Percentiles rank a stretch among this genome's conserved stretches.
Conservation (phyloP, 2,888 invertebrate species). For the Portevinia maculata region DNA sequence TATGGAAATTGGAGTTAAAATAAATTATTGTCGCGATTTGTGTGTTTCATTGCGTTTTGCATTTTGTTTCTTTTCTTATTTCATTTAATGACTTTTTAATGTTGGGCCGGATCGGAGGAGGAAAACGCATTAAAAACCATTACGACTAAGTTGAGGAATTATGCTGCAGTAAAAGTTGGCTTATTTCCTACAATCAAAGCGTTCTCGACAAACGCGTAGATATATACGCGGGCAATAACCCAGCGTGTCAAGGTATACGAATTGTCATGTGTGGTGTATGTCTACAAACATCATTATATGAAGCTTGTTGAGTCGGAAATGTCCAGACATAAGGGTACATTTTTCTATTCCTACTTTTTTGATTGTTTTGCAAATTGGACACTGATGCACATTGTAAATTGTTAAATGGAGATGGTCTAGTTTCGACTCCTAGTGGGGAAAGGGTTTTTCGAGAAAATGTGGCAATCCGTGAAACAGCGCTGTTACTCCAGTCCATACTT, state of each 20-base stretch:
- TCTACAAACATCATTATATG: neutral
- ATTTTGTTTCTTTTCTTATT: conserved; percentile 12
- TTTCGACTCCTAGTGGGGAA: too few relatives aligned
- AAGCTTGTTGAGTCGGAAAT: too few relatives aligned
- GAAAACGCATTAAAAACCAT: conserved; percentile 37
- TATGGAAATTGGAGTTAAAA: conserved; percentile 44
- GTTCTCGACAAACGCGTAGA: neutral
- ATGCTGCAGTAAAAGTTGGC: neutral
- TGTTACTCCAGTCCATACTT: too few relatives aligned
- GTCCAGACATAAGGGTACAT: too few relatives aligned
- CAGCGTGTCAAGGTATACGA: too few relatives aligned
- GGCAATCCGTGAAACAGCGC: too few relatives aligned
- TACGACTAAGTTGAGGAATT: neutral
- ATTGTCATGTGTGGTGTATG: neutral
- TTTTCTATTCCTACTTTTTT: too few relatives aligned
- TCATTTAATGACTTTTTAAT: conserved; percentile 52
- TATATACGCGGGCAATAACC: neutral
- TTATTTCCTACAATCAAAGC: neutral
- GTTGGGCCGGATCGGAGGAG: neutral
- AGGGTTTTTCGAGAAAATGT: too few relatives aligned
- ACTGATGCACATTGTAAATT: too few relatives aligned
- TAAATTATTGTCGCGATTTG: conserved; percentile 43
- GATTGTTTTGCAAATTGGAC: too few relatives aligned
- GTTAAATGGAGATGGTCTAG: too few relatives aligned
- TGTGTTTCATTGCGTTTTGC: conserved; percentile 16